Base-by-base conservation (phyloP, 2,797 vertebrate species). In the Tenualosa ilisha region DNA sequence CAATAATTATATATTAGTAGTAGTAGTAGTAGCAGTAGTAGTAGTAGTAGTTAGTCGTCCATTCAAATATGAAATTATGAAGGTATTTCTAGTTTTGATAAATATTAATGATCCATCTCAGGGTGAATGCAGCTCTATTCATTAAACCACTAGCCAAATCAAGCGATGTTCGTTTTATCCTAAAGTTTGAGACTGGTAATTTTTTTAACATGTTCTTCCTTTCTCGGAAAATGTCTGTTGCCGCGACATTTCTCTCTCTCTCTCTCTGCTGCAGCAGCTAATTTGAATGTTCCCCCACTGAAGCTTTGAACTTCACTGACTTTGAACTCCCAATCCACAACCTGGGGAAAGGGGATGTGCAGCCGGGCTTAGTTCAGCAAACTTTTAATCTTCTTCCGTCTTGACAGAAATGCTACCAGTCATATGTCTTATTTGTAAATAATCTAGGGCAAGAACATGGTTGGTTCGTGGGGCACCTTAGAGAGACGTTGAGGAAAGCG, bases 241-340 rank as follows among this genome's bases (percentile, higher is more conserved):
- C 61, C 81, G 75, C 82, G 13, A 61, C 24, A 59, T 85, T 88
- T 88, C 68, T 86, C 89, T 84, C 82, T 51, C 50, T 88, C 68
- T 86, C 89, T 86, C 84, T 90, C 88, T 79, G 37, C 72, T 9
- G 37, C 72, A 13, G 72, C 91, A 90, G 91, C 92, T 93, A 90
- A 91, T 95, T 94, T 93, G 88, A 93, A 93, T 86, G 81, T 91
- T 93, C 88, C 90, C 88, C 88, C 89, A 89, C 90, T 90, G 72
- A 90, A 88, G 91, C 94, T 95, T 95, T 96, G 94, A 95, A 95
- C 90, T 87, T 88, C 85, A 79, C 86, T 89, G 81, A 87, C 91
- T 92, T 91, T 90, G 89, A 91, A 90, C 89, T 91, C 86, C 85
- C 86, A 87, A 84, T 89, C 82, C 86, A 84, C 84, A 88, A 88